Evolutionary conservation across 2,797 vertebrate genomes (phyloP).

Genomic region (Saxicola maurus): DNA sequence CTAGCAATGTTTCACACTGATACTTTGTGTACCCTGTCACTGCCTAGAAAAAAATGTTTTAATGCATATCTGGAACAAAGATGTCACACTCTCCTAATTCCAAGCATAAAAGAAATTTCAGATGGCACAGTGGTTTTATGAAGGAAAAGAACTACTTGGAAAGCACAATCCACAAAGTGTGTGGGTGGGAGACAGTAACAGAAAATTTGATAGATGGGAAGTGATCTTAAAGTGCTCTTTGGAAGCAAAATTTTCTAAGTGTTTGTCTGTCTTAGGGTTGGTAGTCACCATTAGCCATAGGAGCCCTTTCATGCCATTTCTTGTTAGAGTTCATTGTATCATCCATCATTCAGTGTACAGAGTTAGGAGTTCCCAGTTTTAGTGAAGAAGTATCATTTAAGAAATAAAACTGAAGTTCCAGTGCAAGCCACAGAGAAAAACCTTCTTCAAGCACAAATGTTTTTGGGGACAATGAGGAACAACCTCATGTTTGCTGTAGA

Average conservation of each 20-base stretch:
- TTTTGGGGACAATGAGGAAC: neutral
- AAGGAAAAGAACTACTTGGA: neutral
- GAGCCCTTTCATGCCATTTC: neutral
- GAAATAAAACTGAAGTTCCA: neutral
- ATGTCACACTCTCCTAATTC: neutral
- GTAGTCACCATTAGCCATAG: neutral
- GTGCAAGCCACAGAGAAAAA: neutral
- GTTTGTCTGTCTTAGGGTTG: neutral
- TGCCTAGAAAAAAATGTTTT: neutral
- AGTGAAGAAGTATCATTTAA: neutral
- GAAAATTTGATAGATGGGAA: neutral
- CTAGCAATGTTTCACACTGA: neutral
- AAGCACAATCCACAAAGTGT: neutral
- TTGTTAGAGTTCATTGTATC: neutral
- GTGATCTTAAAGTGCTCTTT: neutral
- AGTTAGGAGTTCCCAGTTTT: neutral
- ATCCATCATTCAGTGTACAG: no score
- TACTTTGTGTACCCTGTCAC: neutral
- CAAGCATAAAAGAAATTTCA: neutral
- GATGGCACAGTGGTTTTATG: neutral
- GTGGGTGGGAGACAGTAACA: neutral
- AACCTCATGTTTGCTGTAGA: accelerated
- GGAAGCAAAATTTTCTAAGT: neutral
- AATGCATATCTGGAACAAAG: neutral
- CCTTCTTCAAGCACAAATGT: neutral